Conservation (phyloP, 92 coral and sea anemone species). For the Ricordea florida region DNA sequence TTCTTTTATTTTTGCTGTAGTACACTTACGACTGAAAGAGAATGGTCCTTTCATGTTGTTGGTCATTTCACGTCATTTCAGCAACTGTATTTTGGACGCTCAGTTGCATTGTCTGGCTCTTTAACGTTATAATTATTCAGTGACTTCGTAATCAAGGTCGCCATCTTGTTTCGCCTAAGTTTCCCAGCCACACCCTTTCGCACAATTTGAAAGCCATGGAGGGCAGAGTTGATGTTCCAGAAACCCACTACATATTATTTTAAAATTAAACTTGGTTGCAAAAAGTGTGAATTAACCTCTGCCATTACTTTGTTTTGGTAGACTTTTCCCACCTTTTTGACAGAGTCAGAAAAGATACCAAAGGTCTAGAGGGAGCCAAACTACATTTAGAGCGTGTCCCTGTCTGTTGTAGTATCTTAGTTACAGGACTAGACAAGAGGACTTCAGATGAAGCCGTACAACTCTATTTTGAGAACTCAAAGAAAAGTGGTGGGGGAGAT, state of each 20-base stretch:
- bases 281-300: too few species aligned
- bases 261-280: neutral
- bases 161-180: neutral
- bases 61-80: too few species aligned
- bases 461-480: slow-evolving; percentile 55
- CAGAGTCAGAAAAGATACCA: slow-evolving; percentile 24
- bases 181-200: neutral
- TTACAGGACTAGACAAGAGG: slow-evolving; percentile 36
- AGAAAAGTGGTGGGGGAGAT: slow-evolving; percentile 59
- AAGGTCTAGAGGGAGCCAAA: slow-evolving; percentile 38
- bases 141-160: too few species aligned
- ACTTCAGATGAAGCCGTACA: slow-evolving; percentile 38
- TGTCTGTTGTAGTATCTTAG: slow-evolving; percentile 51
- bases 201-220: too few species aligned
- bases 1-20: too few species aligned
- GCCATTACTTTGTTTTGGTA: neutral
- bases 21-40: too few species aligned
- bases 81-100: too few species aligned
- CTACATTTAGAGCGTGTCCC: slow-evolving; percentile 49
- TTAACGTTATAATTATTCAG: too few species aligned
- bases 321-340: neutral
- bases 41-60: too few species aligned
- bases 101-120: too few species aligned
- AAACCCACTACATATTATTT: neutral
- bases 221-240: neutral